phyloP scores from a whole-genome alignment of 1,140 invertebrate genomes.

The Drosophila orena region DNA sequence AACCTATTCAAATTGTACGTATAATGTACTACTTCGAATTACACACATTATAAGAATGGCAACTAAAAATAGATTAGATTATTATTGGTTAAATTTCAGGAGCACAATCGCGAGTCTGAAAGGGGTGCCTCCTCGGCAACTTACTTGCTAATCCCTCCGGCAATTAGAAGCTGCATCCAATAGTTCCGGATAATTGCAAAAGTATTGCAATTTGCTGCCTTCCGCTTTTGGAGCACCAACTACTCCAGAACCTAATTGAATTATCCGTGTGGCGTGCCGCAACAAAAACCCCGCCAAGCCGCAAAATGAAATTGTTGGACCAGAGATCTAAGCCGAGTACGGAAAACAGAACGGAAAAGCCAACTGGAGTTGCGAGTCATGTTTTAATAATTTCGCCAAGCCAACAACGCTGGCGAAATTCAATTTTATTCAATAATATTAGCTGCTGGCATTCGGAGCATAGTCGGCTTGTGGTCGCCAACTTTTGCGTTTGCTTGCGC shows the following conservation, averaged over 20 bases:
- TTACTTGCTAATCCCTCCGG: conserved; percentile 1
- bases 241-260: conserved; percentile 74
- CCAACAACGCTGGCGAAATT: conserved; percentile 60
- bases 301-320: conserved; percentile 58
- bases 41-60: too few relatives aligned
- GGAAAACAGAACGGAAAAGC: conserved; percentile 17
- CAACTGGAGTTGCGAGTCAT: conserved; percentile 44
- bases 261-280: conserved; percentile 55
- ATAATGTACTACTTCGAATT: too few relatives aligned
- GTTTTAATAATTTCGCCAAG: conserved; percentile 75
- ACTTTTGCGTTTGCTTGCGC: conserved; percentile 50
- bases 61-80: too few relatives aligned
- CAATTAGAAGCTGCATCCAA: conserved; percentile 32
- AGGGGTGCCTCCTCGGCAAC: conserved; percentile 2
- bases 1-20: too few relatives aligned
- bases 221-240: conserved; percentile 40
- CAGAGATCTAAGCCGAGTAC: background rate
- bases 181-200: conserved; percentile 70
- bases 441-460: conserved; percentile 46
- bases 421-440: conserved; percentile 82
- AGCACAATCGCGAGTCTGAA: background rate
- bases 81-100: too few relatives aligned
- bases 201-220: conserved; percentile 72
- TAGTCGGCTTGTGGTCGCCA: conserved; percentile 59
- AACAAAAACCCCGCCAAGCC: conserved; percentile 46